Evolutionary conservation across 2,113 vertebrate species (phyloP).

Genomic region (Nibea albiflora): DNA sequence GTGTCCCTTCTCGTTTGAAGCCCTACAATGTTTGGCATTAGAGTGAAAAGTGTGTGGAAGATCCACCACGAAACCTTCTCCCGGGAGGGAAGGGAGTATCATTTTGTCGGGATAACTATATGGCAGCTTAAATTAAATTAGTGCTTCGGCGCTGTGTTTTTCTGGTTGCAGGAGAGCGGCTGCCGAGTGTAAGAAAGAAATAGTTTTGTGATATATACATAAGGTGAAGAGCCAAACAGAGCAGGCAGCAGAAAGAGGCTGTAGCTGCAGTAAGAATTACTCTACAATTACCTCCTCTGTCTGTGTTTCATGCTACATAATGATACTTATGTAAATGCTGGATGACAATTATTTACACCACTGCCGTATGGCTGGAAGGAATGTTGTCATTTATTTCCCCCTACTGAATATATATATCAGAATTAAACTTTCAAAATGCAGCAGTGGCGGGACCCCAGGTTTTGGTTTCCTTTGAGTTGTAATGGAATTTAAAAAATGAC

Average conservation of each 20-base stretch:
- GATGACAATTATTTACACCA: constrained; percentile 15
- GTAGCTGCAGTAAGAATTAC: constrained; percentile 37
- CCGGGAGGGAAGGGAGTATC: constrained; percentile 7
- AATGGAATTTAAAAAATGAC: background rate
- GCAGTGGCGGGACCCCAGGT: background rate
- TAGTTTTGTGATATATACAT: constrained; percentile 36
- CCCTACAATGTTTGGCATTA: background rate
- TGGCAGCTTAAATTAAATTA: constrained; percentile 12
- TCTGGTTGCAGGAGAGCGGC: constrained; percentile 4
- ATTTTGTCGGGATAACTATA: constrained; percentile 6
- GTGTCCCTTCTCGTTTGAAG: background rate
- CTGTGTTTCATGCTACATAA: constrained; percentile 18
- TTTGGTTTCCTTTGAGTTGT: background rate
- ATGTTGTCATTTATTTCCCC: background rate
- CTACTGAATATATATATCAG: background rate
- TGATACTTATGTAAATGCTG: constrained; percentile 12
- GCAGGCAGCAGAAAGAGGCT: constrained; percentile 25
- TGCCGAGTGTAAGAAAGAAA: constrained; percentile 14
- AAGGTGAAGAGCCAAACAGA: constrained; percentile 20
- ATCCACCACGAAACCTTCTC: background rate
- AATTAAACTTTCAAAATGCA: background rate
- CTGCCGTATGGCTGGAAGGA: background rate
- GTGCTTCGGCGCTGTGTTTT: constrained; percentile 15
- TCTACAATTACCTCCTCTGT: constrained; percentile 38
- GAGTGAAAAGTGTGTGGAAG: background rate